phyloP scores from a whole-genome alignment of 2,888 invertebrate species.

The Harpagoxenus sublaevis region DNA sequence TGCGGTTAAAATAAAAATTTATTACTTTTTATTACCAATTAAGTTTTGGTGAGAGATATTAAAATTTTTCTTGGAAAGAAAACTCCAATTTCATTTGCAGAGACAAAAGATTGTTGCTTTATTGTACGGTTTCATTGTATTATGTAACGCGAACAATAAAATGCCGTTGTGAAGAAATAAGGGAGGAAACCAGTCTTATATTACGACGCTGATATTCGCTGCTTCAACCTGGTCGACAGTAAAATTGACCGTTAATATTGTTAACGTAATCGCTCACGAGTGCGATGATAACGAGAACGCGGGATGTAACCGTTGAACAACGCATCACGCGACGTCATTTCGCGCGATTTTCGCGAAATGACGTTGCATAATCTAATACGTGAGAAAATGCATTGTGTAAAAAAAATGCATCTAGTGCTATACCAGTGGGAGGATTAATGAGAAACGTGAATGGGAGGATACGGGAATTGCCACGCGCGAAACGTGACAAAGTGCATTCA shows the following conservation, averaged over 20 bases:
- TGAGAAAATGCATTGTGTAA: constrained; percentile 10
- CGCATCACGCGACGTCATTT: too few relatives aligned
- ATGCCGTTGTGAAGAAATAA: not conserved
- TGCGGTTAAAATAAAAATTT: not conserved
- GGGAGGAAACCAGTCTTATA: not conserved
- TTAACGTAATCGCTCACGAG: not conserved
- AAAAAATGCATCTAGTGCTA: not conserved
- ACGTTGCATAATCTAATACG: constrained; percentile 6
- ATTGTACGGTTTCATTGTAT: not conserved
- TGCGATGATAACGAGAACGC: not conserved
- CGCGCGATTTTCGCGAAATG: not conserved
- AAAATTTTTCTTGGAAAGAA: not conserved
- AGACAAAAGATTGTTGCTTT: not conserved
- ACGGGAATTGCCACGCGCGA: not conserved
- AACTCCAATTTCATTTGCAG: not conserved
- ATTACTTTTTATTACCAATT: not conserved
- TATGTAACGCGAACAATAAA: not conserved
- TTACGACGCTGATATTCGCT: not conserved
- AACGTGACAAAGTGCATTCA: constrained; percentile 19
- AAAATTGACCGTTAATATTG: not conserved
- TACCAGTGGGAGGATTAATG: not conserved
- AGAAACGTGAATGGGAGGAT: not conserved
- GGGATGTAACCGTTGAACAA: not conserved
- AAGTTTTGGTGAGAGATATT: not conserved
- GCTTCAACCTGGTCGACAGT: not conserved